Conservation (phyloP, 2,888 invertebrate genomes). For the Mayetiola destructor region DNA sequence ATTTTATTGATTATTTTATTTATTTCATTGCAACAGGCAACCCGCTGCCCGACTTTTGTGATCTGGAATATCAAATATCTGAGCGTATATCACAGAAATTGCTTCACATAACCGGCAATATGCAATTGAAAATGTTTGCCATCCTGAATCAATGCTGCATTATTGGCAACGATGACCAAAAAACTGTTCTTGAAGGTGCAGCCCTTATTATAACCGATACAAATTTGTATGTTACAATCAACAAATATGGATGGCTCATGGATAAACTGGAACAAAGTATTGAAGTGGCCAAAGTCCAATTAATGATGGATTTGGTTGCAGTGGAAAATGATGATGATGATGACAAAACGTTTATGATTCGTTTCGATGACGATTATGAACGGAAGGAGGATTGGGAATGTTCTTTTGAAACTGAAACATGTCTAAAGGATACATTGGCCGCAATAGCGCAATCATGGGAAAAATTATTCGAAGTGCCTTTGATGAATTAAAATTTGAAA, state of each 20-base stretch:
- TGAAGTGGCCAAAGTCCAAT: conserved; percentile 32
- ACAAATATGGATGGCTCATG: conserved; percentile 37
- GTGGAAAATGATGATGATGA: conserved; percentile 30
- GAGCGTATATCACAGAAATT: conserved; percentile 29
- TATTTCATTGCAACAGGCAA: conserved; percentile 26
- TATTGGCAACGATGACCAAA: conserved; percentile 24
- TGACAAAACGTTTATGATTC: conserved; percentile 31
- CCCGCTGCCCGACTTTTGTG: conserved; percentile 33
- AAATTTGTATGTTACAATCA: conserved; percentile 34
- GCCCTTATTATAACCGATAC: conserved; percentile 32
- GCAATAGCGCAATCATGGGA: conserved; percentile 41
- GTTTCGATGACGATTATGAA: conserved; percentile 39
- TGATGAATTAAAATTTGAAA: conserved; percentile 22
- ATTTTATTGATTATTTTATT: neutral
- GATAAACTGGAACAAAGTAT: conserved; percentile 23
- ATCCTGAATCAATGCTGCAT: conserved; percentile 35
- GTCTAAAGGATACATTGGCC: conserved; percentile 36
- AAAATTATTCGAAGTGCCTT: conserved; percentile 39
- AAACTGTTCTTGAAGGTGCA: conserved; percentile 25
- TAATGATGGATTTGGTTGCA: conserved; percentile 40
- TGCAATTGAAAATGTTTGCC: conserved; percentile 34
- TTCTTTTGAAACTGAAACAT: conserved; percentile 35
- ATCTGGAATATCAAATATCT: conserved; percentile 30
- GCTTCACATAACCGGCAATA: conserved; percentile 23
- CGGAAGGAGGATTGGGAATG: conserved; percentile 38